Conservation (phyloP, 2,113 vertebrate species). For the Lonchura striata region DNA sequence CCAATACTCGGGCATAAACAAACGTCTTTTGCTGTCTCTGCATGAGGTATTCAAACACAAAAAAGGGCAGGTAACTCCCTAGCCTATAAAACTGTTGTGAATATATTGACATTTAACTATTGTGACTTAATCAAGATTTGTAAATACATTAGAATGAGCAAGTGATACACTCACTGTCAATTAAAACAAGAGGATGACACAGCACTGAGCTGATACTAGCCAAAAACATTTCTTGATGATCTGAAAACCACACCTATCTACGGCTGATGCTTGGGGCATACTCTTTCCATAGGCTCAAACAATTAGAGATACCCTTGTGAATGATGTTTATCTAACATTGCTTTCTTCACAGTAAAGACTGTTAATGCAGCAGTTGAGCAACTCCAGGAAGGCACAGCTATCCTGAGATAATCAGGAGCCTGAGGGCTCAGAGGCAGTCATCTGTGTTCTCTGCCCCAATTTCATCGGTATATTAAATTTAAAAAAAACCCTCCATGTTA, state of each 20-base stretch:
- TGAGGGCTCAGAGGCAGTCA: constrained; percentile 63
- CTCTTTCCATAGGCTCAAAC: constrained; percentile 29
- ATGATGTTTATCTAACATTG: constrained; percentile 61
- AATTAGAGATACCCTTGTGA: constrained; percentile 48
- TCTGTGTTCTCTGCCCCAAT: constrained; percentile 58
- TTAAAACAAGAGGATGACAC: constrained; percentile 49
- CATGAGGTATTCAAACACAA: constrained; percentile 13
- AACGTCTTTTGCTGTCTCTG: background rate
- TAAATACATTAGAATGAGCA: background rate
- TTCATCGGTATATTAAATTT: constrained; percentile 45
- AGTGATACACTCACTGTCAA: constrained; percentile 46
- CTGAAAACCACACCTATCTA: constrained; percentile 31
- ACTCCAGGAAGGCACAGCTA: constrained; percentile 57
- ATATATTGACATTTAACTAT: constrained; percentile 55
- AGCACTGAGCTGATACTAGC: constrained; percentile 16
- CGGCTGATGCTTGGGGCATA: constrained; percentile 30
- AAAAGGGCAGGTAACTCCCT: constrained; percentile 23
- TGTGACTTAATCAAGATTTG: constrained; percentile 48
- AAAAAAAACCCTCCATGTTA: constrained; percentile 27
- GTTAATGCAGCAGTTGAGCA: constrained; percentile 62
- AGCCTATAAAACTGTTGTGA: constrained; percentile 14
- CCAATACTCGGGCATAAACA: background rate
- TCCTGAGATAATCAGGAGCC: constrained; percentile 64
- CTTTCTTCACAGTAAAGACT: constrained; percentile 57
- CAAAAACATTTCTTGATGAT: constrained; percentile 50